Conservation (phyloP, 2,888 invertebrate genomes). For the Eubasilissa splendida region DNA sequence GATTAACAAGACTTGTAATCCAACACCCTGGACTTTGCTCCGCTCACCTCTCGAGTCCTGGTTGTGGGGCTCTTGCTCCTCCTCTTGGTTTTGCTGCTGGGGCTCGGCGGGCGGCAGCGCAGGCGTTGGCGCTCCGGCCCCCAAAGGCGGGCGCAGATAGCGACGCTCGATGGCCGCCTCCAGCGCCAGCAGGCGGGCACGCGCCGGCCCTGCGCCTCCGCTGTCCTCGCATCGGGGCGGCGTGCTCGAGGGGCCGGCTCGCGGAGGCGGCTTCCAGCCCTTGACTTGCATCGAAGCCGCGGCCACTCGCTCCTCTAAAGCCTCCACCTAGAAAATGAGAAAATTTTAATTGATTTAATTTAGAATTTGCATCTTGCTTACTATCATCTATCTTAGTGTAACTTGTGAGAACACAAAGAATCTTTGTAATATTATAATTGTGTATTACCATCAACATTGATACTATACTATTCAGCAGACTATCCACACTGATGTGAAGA, state of each 20-base stretch:
- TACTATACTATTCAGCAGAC: no score
- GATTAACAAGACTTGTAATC: no score
- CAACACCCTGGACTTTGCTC: no score
- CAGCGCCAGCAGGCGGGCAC: constrained; percentile 82
- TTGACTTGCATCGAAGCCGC: constrained; percentile 93
- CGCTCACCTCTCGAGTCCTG: constrained; percentile 28
- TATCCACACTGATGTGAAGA: no score
- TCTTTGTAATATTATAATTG: background rate
- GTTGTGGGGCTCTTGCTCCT: background rate
- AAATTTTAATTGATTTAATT: background rate
- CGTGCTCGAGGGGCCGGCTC: constrained; percentile 69
- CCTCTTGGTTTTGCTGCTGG: constrained; percentile 20
- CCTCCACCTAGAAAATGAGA: constrained; percentile 76
- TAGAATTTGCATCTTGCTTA: background rate
- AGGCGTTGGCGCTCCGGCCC: constrained; percentile 67
- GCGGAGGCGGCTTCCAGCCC: constrained; percentile 85
- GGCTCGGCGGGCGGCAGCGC: constrained; percentile 17
- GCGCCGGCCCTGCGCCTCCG: constrained; percentile 74
- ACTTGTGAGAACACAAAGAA: no score
- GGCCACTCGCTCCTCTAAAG: constrained; percentile 89
- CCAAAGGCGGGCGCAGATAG: constrained; percentile 94
- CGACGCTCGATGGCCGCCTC: constrained; percentile 94
- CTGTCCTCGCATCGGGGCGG: constrained; percentile 67
- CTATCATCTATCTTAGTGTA: no score
- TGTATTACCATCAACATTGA: no score